Evolutionary conservation across 2,888 invertebrate species (phyloP).

Genomic region (Tineola bisselliella): DNA sequence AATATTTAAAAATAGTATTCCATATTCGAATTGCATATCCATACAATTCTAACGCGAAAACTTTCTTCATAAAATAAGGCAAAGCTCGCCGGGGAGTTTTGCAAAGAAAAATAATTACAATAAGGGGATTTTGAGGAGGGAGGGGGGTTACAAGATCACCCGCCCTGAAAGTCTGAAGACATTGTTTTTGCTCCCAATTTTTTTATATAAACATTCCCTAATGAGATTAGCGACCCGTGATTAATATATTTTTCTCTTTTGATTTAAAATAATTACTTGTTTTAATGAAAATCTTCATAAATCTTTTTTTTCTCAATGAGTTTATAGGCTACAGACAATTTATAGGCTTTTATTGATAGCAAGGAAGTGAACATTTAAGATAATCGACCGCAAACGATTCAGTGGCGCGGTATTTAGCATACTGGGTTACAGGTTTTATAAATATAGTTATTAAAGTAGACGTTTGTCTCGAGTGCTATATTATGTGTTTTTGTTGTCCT

Average conservation of each 20-base stretch:
- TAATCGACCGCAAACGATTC: too few relatives aligned
- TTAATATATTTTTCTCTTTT: constrained; percentile 26
- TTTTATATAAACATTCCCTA: constrained; percentile 42
- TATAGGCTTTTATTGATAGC: too few relatives aligned
- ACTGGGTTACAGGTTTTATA: too few relatives aligned
- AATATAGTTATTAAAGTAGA: too few relatives aligned
- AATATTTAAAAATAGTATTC: too few relatives aligned
- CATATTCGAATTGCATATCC: constrained; percentile 19
- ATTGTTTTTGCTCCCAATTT: constrained; percentile 46
- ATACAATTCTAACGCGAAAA: constrained; percentile 16
- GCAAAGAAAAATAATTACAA: constrained; percentile 60
- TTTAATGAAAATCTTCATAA: background rate
- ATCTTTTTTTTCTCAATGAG: background rate
- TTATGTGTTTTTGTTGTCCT: too few relatives aligned
- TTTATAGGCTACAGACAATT: too few relatives aligned
- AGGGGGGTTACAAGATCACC: background rate
- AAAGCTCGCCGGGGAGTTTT: constrained; percentile 34
- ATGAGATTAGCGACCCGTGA: constrained; percentile 44
- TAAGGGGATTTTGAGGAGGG: constrained; percentile 21
- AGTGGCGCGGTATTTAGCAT: too few relatives aligned
- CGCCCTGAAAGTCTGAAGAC: background rate
- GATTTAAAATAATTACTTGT: background rate
- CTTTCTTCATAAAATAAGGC: constrained; percentile 33
- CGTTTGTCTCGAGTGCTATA: too few relatives aligned
- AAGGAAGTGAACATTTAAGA: too few relatives aligned